Percentiles rank a stretch among this genome's conserved stretches.
Conservation (phyloP, 1,140 invertebrate species). For the Atta cephalotes region DNA sequence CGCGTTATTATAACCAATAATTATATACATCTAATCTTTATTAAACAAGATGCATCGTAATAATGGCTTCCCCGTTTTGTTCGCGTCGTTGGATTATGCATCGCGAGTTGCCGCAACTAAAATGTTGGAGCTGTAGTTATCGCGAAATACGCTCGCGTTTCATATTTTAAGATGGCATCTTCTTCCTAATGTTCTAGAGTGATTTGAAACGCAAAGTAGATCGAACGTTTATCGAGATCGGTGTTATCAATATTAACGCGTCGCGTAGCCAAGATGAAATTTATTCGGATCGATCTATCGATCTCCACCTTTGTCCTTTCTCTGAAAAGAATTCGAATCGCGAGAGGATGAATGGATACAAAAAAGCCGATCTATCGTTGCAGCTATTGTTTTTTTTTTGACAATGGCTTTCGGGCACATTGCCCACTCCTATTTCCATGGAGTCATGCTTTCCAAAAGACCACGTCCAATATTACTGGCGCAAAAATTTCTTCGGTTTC, state of each 20-base stretch:
- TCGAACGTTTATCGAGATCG: constrained; percentile 36
- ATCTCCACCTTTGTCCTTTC: constrained; percentile 46
- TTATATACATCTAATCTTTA: not conserved
- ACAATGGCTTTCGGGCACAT: constrained; percentile 53
- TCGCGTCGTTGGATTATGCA: not conserved
- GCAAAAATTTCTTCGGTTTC: constrained; percentile 25
- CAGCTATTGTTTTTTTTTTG: constrained; percentile 44
- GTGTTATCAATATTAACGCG: constrained; percentile 60
- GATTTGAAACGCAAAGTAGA: constrained; percentile 43
- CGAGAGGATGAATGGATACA: constrained; percentile 52
- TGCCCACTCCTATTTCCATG: constrained; percentile 33
- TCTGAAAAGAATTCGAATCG: constrained; percentile 59
- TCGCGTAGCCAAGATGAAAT: constrained; percentile 24
- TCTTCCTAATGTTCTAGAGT: not conserved
- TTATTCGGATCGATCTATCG: constrained; percentile 53
- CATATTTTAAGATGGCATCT: not conserved
- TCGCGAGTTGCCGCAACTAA: not conserved
- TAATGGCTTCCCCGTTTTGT: not conserved
- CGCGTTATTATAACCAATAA: not conserved
- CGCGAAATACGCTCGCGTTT: not conserved
- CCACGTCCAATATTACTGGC: constrained; percentile 25
- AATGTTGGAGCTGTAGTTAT: not conserved
- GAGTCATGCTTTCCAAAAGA: constrained; percentile 32
- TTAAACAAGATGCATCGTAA: not conserved
- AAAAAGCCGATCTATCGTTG: constrained; percentile 50